Base-by-base conservation (phyloP, 2,888 invertebrate genomes). In the Orthonevra nobilis region DNA sequence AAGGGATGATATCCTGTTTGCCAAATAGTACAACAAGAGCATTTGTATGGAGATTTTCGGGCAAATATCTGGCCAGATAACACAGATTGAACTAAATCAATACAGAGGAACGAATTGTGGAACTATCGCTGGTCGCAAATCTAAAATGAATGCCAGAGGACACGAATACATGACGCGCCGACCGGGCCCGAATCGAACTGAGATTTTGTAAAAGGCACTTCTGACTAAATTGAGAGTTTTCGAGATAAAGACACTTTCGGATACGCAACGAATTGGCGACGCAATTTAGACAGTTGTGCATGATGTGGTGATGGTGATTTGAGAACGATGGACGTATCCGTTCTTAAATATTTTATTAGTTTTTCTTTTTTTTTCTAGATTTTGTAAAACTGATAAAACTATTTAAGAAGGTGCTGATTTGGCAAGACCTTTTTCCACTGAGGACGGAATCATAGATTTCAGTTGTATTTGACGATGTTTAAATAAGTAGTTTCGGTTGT, bases 101-200 rank as follows among this genome's bases (percentile, higher is more conserved):
- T 73, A 56, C 60, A 26, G 48, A 36, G 28, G 54, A 30, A 3
- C 34, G 28, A 50, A 50, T 23, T 58, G 52, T 42, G 23, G 20
- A 5, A 15, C 54, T 73, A 79, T 73, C 79, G 42, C 6, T 26
- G 38, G 73, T 73, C 58, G 56, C 23, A 68, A 61, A 79, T 79
- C 79, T 79, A 68, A n/a, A 79, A 73, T 68, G 79, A 73, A 61
- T 42, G 66, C 66, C 73, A 63, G 42, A 79, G 77, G 77, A 72
- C 60, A 66, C 48, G 46, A 60, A 46, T 32, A 52, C 6, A 14
- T n/a, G n/a, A n/a, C n/a, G n/a, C n/a, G n/a, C n/a, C n/a, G 5
- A n/a, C n/a, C 6, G 12, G 36, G 9, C 9, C 28, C 40, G 34
- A 42, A 23, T 32, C 23, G 23, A n/a, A n/a, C 64, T 14, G 77